Evolutionary conservation across 2,113 vertebrate species (phyloP), one percentile per base, ranked within the genome.

Genomic region (Trogon melanurus): DNA sequence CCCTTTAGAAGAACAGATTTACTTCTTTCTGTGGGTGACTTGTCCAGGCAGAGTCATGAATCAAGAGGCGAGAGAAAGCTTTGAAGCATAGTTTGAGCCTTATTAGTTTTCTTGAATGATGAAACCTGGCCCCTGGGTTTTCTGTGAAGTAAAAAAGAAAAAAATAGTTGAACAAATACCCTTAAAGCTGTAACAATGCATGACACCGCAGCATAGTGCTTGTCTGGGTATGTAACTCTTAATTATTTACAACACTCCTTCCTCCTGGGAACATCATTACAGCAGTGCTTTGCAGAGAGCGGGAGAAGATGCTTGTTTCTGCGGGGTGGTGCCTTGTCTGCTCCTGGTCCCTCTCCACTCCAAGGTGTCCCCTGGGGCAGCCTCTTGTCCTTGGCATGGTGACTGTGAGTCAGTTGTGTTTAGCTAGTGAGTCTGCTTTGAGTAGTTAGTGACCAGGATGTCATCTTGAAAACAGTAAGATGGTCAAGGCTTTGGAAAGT

Each of bases 341-440:
- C 25, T 71, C 25, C 21, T 56, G 25, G 48, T 64, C 34, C 16
- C 8, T 81, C 11, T 89, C 7, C 13, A 10, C 10, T 65, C 36
- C 3, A 4, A 50, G 60, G 23, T 30, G 56, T 53, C 41, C 19
- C 11, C 12, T 53, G 18, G 29, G 22, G 18, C 5, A 4, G 16
- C 20, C 5, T 79, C 11, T 11, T 12, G 13, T 74, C 41, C 32
- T 14, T 0, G 0, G 9, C 2, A 1, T 9, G 8, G 32, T 44
- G 45, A 36, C 10, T 41, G 41, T n/a, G 19, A 51, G 32, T 82
- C 29, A 15, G 11, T 30, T 82, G 54, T 60, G n/a, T 88, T 79
- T 36, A 62, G 26, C 32, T 64, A n/a, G 41, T 29, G 22, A n/a
- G 38, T 30, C 38, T 85, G 27, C 41, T n/a, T 78, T 60, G 34